Conservation (phyloP, 2,797 vertebrate species). For the Garrulus glandarius region DNA sequence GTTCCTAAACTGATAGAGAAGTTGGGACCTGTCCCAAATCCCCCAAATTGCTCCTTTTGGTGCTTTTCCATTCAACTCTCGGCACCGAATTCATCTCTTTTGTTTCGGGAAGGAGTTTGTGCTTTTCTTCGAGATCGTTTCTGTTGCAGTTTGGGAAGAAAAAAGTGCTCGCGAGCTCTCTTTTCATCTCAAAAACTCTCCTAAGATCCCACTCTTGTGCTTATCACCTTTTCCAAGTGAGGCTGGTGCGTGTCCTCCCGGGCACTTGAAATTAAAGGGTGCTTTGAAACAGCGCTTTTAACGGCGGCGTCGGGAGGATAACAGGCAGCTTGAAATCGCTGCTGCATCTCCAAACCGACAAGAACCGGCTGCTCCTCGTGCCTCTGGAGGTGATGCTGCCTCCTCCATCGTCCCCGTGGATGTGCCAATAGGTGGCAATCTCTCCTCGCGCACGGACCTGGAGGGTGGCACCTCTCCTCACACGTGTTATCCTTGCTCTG, state of each 20-base stretch:
- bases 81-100: background rate
- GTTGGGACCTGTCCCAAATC: background rate
- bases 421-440: slow-evolving; percentile 45
- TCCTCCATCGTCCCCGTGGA: background rate
- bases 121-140: background rate
- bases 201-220: slow-evolving; percentile 9
- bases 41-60: background rate
- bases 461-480: background rate
- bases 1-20: background rate
- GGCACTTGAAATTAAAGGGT: slow-evolving; percentile 47
- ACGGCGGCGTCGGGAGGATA: background rate
- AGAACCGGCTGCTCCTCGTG: background rate
- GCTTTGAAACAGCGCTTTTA: background rate
- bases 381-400: background rate
- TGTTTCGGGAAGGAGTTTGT: background rate
- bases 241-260: background rate
- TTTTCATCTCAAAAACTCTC: slow-evolving; percentile 30
- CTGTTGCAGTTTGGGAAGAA: background rate
- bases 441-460: background rate
- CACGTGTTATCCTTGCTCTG: fast-evolving
- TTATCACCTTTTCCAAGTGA: slow-evolving; percentile 21
- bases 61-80: fast-evolving
- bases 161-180: background rate
- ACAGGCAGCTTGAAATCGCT: background rate
- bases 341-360: background rate